These are phyloP conservation scores for Drosophila meridionalis DNA, from an alignment of 2,888 invertebrate genomes.

Conservation along the genomic window DNA sequence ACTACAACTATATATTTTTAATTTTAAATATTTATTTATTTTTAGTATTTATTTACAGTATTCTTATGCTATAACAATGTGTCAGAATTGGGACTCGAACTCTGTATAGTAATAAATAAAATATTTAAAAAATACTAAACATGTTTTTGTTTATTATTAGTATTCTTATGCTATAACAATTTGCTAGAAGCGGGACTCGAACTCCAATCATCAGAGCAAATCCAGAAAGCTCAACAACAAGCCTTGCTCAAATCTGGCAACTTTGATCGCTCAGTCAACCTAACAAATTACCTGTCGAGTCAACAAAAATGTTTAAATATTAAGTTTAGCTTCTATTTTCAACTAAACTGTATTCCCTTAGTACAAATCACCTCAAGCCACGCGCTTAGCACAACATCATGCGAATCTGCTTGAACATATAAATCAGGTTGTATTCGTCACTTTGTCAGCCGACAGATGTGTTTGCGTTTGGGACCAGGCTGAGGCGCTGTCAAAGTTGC, in stretches of 20 bases:
- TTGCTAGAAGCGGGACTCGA: not conserved
- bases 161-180: too few relatives aligned
- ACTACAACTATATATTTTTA: too few relatives aligned
- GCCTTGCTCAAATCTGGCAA: not conserved
- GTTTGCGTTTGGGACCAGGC: constrained; percentile 14
- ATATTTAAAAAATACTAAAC: too few relatives aligned
- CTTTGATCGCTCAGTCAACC: constrained; percentile 7
- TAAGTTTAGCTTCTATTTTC: not conserved
- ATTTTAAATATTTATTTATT: too few relatives aligned
- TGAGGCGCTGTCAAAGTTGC: constrained; percentile 37
- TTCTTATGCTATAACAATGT: too few relatives aligned
- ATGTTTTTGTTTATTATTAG: too few relatives aligned
- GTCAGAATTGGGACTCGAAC: too few relatives aligned
- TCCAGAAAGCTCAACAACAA: not conserved
- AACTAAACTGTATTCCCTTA: not conserved
- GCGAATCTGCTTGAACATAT: not conserved
- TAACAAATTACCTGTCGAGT: not conserved
- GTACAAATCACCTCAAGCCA: not conserved
- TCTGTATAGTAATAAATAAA: too few relatives aligned
- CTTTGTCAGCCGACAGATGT: constrained; percentile 17
- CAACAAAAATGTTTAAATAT: accelerated
- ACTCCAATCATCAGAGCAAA: constrained; percentile 1
- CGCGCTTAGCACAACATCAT: not conserved
- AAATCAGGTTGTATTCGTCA: constrained; percentile 9
- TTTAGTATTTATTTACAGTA: too few relatives aligned